Evolutionary conservation across 2,888 invertebrate species (phyloP).

Genomic region (Scaptomyza reducta): DNA sequence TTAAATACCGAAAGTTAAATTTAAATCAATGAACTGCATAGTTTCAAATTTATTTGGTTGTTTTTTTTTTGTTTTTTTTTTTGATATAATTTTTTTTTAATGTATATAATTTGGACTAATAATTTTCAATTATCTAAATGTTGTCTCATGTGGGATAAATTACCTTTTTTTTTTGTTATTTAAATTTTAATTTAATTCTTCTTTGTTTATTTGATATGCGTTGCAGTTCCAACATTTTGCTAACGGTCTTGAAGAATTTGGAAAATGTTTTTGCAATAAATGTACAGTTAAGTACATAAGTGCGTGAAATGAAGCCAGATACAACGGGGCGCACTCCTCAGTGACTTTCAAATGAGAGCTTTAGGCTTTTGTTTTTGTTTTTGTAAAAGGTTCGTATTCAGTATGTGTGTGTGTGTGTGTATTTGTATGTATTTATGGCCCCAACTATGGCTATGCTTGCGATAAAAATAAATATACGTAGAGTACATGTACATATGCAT

Average conservation of each 20-base stretch:
- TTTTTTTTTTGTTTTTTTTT: constrained; percentile 44
- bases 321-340: constrained; percentile 18
- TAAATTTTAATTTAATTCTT: constrained; percentile 18
- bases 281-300: constrained; percentile 18
- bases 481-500: constrained; percentile 14
- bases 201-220: constrained; percentile 64
- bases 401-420: no score
- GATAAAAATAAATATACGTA: constrained; percentile 14
- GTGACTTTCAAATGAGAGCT: constrained; percentile 4
- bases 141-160: constrained; percentile 50
- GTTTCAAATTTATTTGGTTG: constrained; percentile 68
- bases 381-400: constrained; percentile 14
- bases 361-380: constrained; percentile 14
- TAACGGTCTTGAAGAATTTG: constrained; percentile 27
- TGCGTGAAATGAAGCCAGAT: constrained; percentile 20
- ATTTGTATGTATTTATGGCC: constrained; percentile 43
- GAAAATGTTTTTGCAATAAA: constrained; percentile 16
- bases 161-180: constrained; percentile 25
- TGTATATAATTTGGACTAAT: constrained; percentile 82
- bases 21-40: constrained; percentile 79
- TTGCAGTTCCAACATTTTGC: constrained; percentile 64
- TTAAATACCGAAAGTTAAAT: constrained; percentile 81
- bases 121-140: constrained; percentile 81
- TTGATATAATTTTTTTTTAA: constrained; percentile 34
- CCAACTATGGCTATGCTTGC: constrained; percentile 39